Base-by-base conservation (phyloP, 2,888 invertebrate genomes). In the Unio pictorum region DNA sequence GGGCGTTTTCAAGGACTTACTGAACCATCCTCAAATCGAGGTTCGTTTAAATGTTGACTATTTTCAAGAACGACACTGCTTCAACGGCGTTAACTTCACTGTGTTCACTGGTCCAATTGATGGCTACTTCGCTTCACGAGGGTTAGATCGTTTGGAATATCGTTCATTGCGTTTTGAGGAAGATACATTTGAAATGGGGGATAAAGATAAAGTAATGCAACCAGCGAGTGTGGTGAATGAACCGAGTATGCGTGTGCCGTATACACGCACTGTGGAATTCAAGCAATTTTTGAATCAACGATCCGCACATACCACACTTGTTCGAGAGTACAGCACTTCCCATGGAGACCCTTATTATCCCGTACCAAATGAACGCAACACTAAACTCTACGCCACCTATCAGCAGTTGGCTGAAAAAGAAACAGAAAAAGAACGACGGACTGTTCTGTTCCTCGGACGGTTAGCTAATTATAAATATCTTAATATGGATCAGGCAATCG, bases 321-420 rank as follows among this genome's bases (percentile, higher is more conserved):
- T 64, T 18, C 45, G 30, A 11, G 68, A 68, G n/a, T 63, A 63
- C 23, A 28, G 56, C 17, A n/a, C 30, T 28, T 18, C 23, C 20
- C 58, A 68, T 23, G 68, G 64, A 17, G 68, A 64, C 23, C 68
- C 68, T 1, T 68, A 68, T 26, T 68, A 68, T 55, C 68, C 68
- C 1, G 64, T 68, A 20, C 64, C 68, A 8, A 68, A 63, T 26
- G 57, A 64, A 18, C 20, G 55, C 18, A 64, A 63, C n/a, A 55
- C 26, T 4, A 64, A 55, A 30, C 55, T 54, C 18, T 68, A 68
- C 34, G 30, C 59, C 5, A 26, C 11, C 8, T 60, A 62, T 30
- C 34, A 64, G 34, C 7, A 54, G 34, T n/a, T 64, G 30, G 64
- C 64, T 5, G 59, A 64, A 18, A 60, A 55, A 23, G 26, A 64